These are phyloP conservation scores for Mizuhopecten yessoensis DNA, from an alignment of 1,140 invertebrate species.

Conservation along the genomic window DNA sequence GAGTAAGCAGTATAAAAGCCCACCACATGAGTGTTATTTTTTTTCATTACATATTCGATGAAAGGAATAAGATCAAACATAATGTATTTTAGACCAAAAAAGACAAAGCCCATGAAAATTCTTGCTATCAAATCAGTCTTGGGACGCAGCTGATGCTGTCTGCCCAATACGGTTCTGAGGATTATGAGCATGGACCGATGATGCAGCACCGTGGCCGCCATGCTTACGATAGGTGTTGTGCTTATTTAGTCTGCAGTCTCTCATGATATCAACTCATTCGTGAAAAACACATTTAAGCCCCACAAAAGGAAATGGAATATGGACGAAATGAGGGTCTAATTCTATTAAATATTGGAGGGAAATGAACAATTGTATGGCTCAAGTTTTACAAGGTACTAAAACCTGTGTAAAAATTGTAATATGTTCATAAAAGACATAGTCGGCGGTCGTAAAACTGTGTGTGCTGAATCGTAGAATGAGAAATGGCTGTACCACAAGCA, in stretches of 20 bases:
- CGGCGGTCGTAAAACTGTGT: neutral
- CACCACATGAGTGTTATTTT: neutral
- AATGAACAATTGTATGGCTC: slow-evolving; percentile 21
- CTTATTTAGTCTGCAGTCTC: neutral
- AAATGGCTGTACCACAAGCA: neutral
- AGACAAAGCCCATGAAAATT: neutral
- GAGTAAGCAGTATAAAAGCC: neutral
- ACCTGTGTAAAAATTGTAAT: slow-evolving; percentile 15
- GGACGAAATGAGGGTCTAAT: slow-evolving; percentile 37
- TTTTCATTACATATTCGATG: slow-evolving; percentile 4
- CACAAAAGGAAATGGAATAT: slow-evolving; percentile 32
- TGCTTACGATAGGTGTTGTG: neutral
- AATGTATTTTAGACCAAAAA: neutral
- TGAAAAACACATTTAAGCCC: slow-evolving; percentile 38
- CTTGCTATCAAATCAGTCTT: neutral
- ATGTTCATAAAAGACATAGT: slow-evolving; percentile 29
- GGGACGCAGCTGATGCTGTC: neutral
- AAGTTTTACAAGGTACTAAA: slow-evolving; percentile 39
- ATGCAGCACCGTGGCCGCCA: neutral
- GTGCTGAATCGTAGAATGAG: neutral
- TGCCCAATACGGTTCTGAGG: neutral
- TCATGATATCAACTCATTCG: slow-evolving; percentile 37
- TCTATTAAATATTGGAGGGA: slow-evolving; percentile 35
- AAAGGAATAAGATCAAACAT: neutral
- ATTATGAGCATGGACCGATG: neutral